A percentile compares a stretch with the other conserved stretches of the same genome.
phyloP scores from a whole-genome alignment of 2,888 invertebrate species.

The Cryptophagus acutangulus region DNA sequence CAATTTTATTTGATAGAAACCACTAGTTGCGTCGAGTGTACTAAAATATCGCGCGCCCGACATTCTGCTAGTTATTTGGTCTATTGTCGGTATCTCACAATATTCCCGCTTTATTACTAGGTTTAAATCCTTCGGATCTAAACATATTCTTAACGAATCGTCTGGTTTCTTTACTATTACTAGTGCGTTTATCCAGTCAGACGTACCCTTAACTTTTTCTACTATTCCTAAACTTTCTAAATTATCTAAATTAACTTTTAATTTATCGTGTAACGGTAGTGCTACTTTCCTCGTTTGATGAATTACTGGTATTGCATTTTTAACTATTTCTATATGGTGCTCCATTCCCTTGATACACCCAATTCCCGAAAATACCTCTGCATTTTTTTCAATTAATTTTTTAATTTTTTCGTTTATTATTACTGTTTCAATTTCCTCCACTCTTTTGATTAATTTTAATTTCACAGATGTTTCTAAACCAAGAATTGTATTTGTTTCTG shows the following conservation, averaged over 20 bases:
- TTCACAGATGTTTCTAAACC: neutral
- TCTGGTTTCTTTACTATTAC: constrained; percentile 24
- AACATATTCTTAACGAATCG: constrained; percentile 21
- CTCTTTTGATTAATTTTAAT: neutral
- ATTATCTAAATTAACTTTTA: constrained; percentile 18
- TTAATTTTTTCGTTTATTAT: neutral
- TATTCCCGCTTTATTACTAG: constrained; percentile 14
- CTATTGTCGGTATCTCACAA: constrained; percentile 18
- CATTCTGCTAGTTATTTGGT: constrained; percentile 19
- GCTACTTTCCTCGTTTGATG: constrained; percentile 24
- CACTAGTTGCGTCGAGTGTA: constrained; percentile 15
- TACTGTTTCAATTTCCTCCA: neutral
- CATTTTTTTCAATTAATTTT: constrained; percentile 9
- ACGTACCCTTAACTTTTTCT: neutral
- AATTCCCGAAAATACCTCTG: constrained; percentile 4
- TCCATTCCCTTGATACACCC: neutral
- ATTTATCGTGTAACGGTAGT: constrained; percentile 17
- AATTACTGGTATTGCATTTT: constrained; percentile 12
- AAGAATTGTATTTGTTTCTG: neutral
- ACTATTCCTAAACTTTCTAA: constrained; percentile 22
- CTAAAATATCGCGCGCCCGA: constrained; percentile 15
- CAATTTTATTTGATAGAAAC: constrained; percentile 15
- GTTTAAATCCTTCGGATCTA: constrained; percentile 25
- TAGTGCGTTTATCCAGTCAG: constrained; percentile 25
- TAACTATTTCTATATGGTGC: constrained; percentile 13